phyloP scores from a whole-genome alignment of 2,888 invertebrate genomes.

The Dicyrtomina minuta region DNA sequence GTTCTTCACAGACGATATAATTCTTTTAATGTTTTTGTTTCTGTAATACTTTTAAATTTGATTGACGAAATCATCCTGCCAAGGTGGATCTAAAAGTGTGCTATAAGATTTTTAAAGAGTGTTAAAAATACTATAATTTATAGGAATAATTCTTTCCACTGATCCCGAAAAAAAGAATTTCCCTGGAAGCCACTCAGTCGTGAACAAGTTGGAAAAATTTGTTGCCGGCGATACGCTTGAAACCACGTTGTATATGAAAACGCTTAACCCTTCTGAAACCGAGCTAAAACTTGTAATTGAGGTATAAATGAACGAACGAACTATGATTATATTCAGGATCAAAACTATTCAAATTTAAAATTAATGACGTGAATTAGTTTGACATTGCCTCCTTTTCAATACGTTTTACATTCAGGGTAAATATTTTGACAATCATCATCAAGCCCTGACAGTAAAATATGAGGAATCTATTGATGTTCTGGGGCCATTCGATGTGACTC shows the following conservation, averaged over 20 bases:
- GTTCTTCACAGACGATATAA: too few species aligned
- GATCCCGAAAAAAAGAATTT: conserved; percentile 32
- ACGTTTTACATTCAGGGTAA: too few species aligned
- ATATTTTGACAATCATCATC: conserved; percentile 41
- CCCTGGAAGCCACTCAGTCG: conserved; percentile 33
- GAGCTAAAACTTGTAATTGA: conserved; percentile 42
- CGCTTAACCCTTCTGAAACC: conserved; percentile 31
- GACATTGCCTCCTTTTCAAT: conserved; percentile 16
- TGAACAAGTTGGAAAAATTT: conserved; percentile 38
- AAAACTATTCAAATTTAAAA: neutral
- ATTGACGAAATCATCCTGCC: too few species aligned
- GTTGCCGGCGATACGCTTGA: conserved; percentile 25
- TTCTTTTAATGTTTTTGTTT: too few species aligned
- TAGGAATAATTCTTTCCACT: conserved; percentile 32
- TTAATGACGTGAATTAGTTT: too few species aligned
- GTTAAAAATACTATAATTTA: too few species aligned
- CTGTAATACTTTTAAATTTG: too few species aligned
- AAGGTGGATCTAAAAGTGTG: too few species aligned
- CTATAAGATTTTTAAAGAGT: too few species aligned
- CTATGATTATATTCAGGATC: neutral
- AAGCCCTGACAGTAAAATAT: conserved; percentile 39
- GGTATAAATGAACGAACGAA: conserved; percentile 29
- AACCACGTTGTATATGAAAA: conserved; percentile 34
- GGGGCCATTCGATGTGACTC: conserved; percentile 38
- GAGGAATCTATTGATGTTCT: conserved; percentile 42